A percentile compares a stretch with the other conserved stretches of the same genome.
Conservation (phyloP, 2,888 invertebrate genomes). For the Entomobrya multifasciata region DNA sequence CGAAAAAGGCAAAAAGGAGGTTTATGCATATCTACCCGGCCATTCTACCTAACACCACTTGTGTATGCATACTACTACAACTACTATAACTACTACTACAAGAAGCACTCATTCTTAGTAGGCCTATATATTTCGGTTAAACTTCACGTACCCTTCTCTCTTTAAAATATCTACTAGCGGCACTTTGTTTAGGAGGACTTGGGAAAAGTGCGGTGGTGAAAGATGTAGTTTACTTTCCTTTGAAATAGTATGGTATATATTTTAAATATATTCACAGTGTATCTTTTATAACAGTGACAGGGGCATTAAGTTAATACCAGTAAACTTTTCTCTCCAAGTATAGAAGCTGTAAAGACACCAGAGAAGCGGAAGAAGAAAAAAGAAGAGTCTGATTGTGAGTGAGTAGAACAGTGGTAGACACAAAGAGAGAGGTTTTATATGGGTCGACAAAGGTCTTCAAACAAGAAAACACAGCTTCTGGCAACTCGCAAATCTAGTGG, state of each 20-base stretch:
- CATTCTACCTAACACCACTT: constrained; percentile 7
- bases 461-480: constrained; percentile 61
- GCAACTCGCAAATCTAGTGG: constrained; percentile 37
- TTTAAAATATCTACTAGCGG: constrained; percentile 9
- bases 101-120: too few relatives aligned
- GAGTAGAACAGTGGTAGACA: constrained; percentile 5
- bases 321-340: neutral
- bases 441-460: constrained; percentile 59
- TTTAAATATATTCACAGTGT: too few relatives aligned
- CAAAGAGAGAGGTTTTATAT: constrained; percentile 43
- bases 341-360: neutral
- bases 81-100: too few relatives aligned
- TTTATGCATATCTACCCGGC: neutral
- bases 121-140: constrained; percentile 36
- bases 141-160: too few relatives aligned
- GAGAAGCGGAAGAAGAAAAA: neutral
- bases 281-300: neutral
- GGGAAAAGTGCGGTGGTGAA: constrained; percentile 49
- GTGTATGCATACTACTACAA: constrained; percentile 13
- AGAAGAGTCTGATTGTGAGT: neutral
- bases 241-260: neutral
- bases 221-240: constrained; percentile 23
- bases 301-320: constrained; percentile 45
- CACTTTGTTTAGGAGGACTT: neutral
- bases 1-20: too few relatives aligned